phyloP scores from a whole-genome alignment of 2,797 vertebrate genomes.

The Typhlichthys subterraneus region DNA sequence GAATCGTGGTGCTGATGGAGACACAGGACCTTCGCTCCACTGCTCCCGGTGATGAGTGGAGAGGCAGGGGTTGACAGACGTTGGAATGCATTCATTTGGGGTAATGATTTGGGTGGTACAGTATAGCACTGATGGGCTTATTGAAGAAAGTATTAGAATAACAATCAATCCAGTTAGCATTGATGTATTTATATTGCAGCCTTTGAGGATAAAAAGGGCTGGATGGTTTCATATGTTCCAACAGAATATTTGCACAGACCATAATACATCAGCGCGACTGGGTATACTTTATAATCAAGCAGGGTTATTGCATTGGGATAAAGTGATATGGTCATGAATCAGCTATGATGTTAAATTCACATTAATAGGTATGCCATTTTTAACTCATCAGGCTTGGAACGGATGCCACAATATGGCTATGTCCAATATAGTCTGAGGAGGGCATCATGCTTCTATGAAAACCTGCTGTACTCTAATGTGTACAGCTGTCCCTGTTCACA shows the following conservation, averaged over 20 bases:
- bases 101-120: constrained; percentile 30
- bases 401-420: constrained; percentile 11
- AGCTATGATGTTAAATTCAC: constrained; percentile 17
- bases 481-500: constrained; percentile 16
- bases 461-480: constrained; percentile 14
- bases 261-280: neutral
- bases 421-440: neutral
- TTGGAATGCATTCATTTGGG: constrained; percentile 32
- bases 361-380: constrained; percentile 8
- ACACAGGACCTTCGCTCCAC: constrained; percentile 31
- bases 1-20: constrained; percentile 44
- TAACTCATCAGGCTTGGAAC: constrained; percentile 13
- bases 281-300: neutral
- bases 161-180: constrained; percentile 18
- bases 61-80: constrained; percentile 30
- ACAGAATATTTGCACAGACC: constrained; percentile 3
- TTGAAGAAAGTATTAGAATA: constrained; percentile 28
- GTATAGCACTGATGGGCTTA: neutral
- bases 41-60: constrained; percentile 32
- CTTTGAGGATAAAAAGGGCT: neutral
- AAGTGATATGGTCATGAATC: constrained; percentile 8
- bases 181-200: neutral
- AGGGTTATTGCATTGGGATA: neutral
- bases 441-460: no score
- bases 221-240: neutral